phyloP scores from a whole-genome alignment of 92 coral and sea anemone genomes.

The Actinostola sp. region DNA sequence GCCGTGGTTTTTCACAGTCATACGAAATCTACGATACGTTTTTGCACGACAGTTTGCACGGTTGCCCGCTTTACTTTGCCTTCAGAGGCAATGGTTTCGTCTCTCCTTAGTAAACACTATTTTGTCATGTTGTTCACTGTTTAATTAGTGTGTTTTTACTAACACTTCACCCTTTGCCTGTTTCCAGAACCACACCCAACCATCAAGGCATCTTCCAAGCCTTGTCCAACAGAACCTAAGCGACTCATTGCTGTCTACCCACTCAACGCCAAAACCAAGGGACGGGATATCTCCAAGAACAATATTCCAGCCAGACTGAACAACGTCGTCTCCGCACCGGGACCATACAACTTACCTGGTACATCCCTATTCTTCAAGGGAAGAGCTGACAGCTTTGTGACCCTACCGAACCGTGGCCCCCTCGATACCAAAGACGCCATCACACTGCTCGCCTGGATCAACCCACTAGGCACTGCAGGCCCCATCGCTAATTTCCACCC shows the following conservation, averaged over 20 bases:
- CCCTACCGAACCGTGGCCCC: constrained; percentile 76
- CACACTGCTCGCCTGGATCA: constrained; percentile 75
- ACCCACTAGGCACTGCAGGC: constrained; percentile 62
- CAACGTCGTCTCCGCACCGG: constrained; percentile 52
- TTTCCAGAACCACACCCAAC: constrained; percentile 45
- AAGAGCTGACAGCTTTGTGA: constrained; percentile 65
- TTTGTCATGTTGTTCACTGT: too few relatives aligned
- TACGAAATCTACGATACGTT: too few relatives aligned
- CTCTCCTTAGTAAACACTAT: too few relatives aligned
- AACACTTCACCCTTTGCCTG: background rate
- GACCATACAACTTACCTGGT: constrained; percentile 69
- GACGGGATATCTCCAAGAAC: constrained; percentile 60
- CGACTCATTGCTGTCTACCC: constrained; percentile 69
- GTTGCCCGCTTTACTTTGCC: too few relatives aligned
- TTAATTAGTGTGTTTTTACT: background rate
- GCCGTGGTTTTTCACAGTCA: too few relatives aligned
- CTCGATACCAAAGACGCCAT: constrained; percentile 75
- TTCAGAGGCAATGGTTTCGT: too few relatives aligned
- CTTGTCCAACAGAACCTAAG: constrained; percentile 34
- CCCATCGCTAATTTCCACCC: constrained; percentile 86
- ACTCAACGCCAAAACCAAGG: constrained; percentile 41
- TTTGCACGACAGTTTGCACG: too few relatives aligned
- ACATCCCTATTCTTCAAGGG: constrained; percentile 68
- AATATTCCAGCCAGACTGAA: constrained; percentile 67
- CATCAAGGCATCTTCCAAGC: constrained; percentile 21